Evolutionary conservation across 53 echinoderm and acorn worm genomes (phyloP).

Genomic region (Apostichopus leukothele): DNA sequence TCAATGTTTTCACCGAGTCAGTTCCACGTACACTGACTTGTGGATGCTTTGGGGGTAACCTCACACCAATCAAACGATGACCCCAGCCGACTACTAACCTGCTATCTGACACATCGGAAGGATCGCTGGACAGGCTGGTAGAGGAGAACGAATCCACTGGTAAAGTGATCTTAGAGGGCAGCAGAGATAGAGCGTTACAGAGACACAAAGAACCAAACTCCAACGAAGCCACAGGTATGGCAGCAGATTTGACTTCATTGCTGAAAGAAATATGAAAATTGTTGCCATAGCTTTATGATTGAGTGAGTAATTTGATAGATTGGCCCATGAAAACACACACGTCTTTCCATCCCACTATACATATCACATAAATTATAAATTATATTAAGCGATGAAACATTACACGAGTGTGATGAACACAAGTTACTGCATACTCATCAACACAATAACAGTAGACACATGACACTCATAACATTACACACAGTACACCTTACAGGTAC

Average conservation of each 20-base stretch:
- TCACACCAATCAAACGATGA: no score
- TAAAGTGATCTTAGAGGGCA: conserved; percentile 65
- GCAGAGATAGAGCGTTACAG: conserved; percentile 76
- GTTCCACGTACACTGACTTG: no score
- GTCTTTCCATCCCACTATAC: not conserved
- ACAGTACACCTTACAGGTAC: no score
- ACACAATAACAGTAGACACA: no score
- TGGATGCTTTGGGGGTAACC: no score
- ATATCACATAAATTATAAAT: no score
- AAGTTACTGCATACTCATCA: no score
- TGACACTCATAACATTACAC: no score
- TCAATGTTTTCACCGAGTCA: no score
- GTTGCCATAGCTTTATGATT: no score
- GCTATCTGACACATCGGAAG: conserved; percentile 61
- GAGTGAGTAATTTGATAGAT: not conserved
- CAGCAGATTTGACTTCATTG: conserved; percentile 79
- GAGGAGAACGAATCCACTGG: conserved; percentile 56
- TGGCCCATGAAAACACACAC: not conserved
- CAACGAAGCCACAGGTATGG: conserved; percentile 90
- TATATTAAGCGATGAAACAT: no score
- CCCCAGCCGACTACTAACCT: not conserved
- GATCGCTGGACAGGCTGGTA: conserved; percentile 66
- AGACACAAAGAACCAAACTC: conserved; percentile 98
- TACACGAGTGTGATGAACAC: no score
- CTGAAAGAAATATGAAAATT: conserved; percentile 22